Percentiles rank a stretch among this genome's conserved stretches.
Conservation (phyloP, 2,888 invertebrate genomes). For the Drosophila suboccidentalis region DNA sequence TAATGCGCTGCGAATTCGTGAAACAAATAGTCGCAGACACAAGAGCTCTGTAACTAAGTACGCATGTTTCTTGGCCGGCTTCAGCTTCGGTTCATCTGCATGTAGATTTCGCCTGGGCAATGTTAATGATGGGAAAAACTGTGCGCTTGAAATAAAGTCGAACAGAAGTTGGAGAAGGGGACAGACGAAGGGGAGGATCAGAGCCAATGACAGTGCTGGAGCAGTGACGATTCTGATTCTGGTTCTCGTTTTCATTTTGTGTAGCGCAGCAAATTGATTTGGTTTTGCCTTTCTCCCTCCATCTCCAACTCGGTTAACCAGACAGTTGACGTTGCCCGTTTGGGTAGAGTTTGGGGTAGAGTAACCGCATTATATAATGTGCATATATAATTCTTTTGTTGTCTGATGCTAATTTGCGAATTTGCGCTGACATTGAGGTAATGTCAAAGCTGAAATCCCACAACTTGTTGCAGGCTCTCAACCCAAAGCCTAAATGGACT, state of each 20-base stretch:
- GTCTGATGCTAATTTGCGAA: constrained; percentile 68
- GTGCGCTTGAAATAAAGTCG: constrained; percentile 29
- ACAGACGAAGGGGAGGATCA: constrained; percentile 13
- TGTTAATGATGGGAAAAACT: constrained; percentile 77
- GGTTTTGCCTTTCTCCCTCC: constrained; percentile 36
- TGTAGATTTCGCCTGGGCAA: constrained; percentile 67
- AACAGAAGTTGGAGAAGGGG: background rate
- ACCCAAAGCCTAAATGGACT: constrained; percentile 1
- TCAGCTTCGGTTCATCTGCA: constrained; percentile 65
- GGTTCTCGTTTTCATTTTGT: constrained; percentile 59
- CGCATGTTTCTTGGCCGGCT: constrained; percentile 78
- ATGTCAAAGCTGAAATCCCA: constrained; percentile 64
- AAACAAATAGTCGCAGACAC: constrained; percentile 74
- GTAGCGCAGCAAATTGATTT: constrained; percentile 72
- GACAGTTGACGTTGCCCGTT: constrained; percentile 56
- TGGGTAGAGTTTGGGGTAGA: constrained; percentile 9
- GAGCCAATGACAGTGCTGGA: constrained; percentile 31
- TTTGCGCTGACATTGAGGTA: constrained; percentile 70
- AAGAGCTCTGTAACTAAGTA: constrained; percentile 69
- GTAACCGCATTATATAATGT: constrained; percentile 65
- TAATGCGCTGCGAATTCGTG: constrained; percentile 81
- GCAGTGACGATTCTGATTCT: constrained; percentile 47
- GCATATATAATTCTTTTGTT: constrained; percentile 77
- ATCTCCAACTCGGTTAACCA: constrained; percentile 4
- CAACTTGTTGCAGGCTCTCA: constrained; percentile 10